Evolutionary conservation across 1,140 invertebrate genomes (phyloP), one percentile per base, ranked within the genome.

Genomic region (Dufourea novaeangliae): DNA sequence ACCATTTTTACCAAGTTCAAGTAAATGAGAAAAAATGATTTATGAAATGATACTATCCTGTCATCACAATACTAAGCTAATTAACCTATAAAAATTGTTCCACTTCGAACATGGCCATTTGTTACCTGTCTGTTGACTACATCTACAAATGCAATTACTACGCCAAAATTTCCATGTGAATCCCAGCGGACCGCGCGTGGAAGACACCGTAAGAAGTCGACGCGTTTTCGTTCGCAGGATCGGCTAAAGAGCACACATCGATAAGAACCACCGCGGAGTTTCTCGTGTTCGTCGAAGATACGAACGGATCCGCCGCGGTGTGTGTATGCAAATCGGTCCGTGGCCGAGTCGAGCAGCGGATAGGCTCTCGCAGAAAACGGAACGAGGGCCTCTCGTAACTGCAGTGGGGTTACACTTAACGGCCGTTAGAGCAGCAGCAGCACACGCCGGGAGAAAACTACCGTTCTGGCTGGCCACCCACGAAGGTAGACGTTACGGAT

Each of bases 401-500:
- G 39, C 39, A 27, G 39, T 39, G 46, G 66, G n/a, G 82, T 83
- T 84, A 54, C 61, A 57, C 61, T 68, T 46, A 62, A 52, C 72
- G 64, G 69, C 56, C 54, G 52, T 74, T 73, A 67, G 27, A 63
- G 27, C 66, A n/a, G n/a, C n/a, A n/a, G n/a, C n/a, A n/a, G n/a
- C n/a, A n/a, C n/a, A 14, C 77, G 34, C 44, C 20, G 25, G 56
- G 29, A 73, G 62, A 80, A 85, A 80, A 84, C 73, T 83, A 39
- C 66, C 39, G 59, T 76, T 54, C 56, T n/a, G 29, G n/a, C 44
- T 61, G 83, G 78, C 82, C 83, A 82, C 79, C 79, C 82, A 85
- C 73, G 79, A 72, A 68, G 79, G 75, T 85, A 86, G 87, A 87
- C 85, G 87, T 88, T 85, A 86, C 88, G 87, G 86, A 88, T 91